Base-by-base conservation (phyloP, 2,888 invertebrate species). In the Noctua comes region DNA sequence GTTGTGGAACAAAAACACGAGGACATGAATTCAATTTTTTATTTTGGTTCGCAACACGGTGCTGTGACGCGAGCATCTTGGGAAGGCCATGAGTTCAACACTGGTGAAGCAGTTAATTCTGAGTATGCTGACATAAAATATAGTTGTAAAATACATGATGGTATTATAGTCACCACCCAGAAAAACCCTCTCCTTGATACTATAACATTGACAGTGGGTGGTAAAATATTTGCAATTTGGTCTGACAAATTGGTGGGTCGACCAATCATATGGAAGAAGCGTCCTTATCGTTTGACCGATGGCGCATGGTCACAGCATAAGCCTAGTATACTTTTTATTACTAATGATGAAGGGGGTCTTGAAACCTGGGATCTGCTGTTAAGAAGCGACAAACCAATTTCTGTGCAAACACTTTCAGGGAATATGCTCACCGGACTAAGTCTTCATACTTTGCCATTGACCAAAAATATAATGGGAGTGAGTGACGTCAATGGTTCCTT, bases 331-430 rank as follows among this genome's bases (percentile, higher is more conserved):
- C 95, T 99, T 79, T 98, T 98, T 91, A 93, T 99, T 76, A 97
- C 97, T 1, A 97, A 98, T 36, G 97, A 96, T 43, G 98, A 98
- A 95, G 99, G 99, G 5, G 97, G 97, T 79, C 95, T 98, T 24
- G 98, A 99, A 94, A 97, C 98, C 21, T 99, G 99, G 99, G 98
- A 98, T 95, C 95, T 99, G 77, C 93, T 98, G 78, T 95, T 97
- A 70, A 97, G 97, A 91, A 98, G 98, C 85, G 98, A 98, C 87
- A 97, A 97, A 84, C 97, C 98, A 0, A 97, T 97, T 80, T 97
- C 98, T 76, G 96, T 97, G 0, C 97, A 98, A 91, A 97, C 97
- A 79, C 94, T 98, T 31, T 98, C 98, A 6, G 97, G 98, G 3
- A 97, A 97, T 13, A 97, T 97, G 91, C 96, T 98, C n/a, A 98